phyloP scores from a whole-genome alignment of 2,113 vertebrate species.

The Struthidea cinerea region DNA sequence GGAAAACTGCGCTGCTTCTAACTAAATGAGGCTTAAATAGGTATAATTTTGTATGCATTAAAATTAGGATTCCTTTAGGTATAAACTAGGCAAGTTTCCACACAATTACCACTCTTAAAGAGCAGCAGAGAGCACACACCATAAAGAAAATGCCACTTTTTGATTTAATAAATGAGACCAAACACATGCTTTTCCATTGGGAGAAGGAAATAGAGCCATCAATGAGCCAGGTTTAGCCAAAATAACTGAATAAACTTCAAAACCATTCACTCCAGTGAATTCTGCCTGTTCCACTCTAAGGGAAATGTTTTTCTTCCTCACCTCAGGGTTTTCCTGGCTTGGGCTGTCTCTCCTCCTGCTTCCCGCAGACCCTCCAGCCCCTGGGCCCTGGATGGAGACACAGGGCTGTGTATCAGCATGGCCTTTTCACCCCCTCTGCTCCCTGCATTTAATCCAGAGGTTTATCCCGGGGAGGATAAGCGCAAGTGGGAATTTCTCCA shows the following conservation, averaged over 20 bases:
- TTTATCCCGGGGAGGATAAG: not conserved
- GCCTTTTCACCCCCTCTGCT: not conserved
- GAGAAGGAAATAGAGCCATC: not conserved
- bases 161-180: not conserved
- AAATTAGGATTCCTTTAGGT: slow-evolving; percentile 50
- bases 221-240: not conserved
- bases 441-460: not conserved
- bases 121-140: not conserved
- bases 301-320: not conserved
- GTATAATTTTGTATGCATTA: slow-evolving; percentile 36
- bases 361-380: not conserved
- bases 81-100: not conserved
- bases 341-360: not conserved
- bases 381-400: not conserved
- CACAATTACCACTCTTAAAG: not conserved
- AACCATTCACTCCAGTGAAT: not conserved
- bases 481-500: not conserved
- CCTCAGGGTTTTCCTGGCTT: not conserved
- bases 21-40: slow-evolving; percentile 55
- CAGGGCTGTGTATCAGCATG: rapidly evolving
- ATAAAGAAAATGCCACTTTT: not conserved
- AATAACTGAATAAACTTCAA: not conserved
- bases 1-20: slow-evolving; percentile 31
- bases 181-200: not conserved
- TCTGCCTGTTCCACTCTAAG: not conserved